Evolutionary conservation across 2,113 vertebrate genomes (phyloP), one percentile per base, ranked within the genome.

Genomic region (Pelvicachromis taeniatus): DNA sequence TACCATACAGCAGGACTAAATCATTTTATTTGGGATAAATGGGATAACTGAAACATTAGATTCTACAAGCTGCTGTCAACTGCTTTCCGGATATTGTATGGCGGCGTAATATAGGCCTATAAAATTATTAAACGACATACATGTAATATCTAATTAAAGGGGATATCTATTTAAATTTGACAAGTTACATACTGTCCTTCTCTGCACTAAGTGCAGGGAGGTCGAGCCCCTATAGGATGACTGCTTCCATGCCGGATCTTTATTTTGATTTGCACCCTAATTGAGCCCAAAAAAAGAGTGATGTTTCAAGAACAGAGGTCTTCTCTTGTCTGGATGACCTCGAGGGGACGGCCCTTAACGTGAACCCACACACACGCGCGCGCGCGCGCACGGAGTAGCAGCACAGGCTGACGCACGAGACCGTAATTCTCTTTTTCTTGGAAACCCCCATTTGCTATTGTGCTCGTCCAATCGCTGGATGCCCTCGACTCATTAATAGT

Each of bases 251-350:
- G 58, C 35, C 78, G 87, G 73, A 94, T 95, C 90, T 94, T 93
- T 95, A 58, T 93, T 94, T 94, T 95, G 94, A 96, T 96, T 96
- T 96, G 95, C 94, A 96, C 93, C 93, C 92, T 96, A 97, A 97
- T 97, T 97, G 97, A 97, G 97, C 96, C 96, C 97, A 96, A 97
- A 94, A 97, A 97, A 95, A 95, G 92, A 94, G 88, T 77, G 88
- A 88, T 61, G 45, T 80, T 75, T 53, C 91, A 87, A 90, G 89
- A 92, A 91, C 91, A 86, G 87, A 90, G 93, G 89, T 86, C 93
- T 87, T 87, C 92, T 95, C 91, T 78, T 70, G 78, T 73, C 83
- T 85, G 83, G 38, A 2, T 73, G 86, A 85, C 89, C 94, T 92
- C 90, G 88, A 89, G 91, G 93, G 93, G 93, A 91, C 92, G 29